Conservation (phyloP, 2,888 invertebrate species). For the Teleogryllus oceanicus region DNA sequence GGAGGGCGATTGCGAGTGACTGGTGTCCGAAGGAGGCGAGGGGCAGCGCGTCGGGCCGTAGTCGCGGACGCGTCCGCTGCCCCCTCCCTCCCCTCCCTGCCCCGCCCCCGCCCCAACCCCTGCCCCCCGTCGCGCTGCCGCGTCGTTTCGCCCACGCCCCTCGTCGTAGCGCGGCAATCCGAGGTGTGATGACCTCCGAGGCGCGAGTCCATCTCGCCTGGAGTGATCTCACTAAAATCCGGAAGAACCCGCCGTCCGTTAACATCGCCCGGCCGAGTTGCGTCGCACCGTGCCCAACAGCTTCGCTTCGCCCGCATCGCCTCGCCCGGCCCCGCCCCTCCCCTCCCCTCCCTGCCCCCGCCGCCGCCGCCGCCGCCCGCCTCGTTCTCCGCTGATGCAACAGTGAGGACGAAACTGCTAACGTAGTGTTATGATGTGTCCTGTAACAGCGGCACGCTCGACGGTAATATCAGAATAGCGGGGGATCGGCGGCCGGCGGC, state of each 20-base stretch:
- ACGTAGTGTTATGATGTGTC: not conserved
- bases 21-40: too few relatives aligned
- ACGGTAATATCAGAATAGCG: not conserved
- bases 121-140: too few relatives aligned
- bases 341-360: not conserved
- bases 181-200: not conserved
- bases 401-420: not conserved
- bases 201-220: not conserved
- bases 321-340: not conserved
- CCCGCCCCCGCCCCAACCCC: too few relatives aligned
- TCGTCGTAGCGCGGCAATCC: not conserved
- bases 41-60: too few relatives aligned
- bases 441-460: not conserved
- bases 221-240: conserved; percentile 18
- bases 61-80: too few relatives aligned
- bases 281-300: not conserved
- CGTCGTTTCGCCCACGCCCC: not conserved
- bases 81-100: too few relatives aligned
- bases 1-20: too few relatives aligned
- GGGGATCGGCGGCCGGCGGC: not conserved
- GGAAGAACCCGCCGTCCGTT: not conserved
- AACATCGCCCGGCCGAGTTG: not conserved
- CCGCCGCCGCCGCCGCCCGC: not conserved
- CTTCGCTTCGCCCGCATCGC: not conserved
- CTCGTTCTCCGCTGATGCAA: too few relatives aligned